Evolutionary conservation across 2,888 invertebrate species (phyloP).

Genomic region (Himalopsyche tibetana): DNA sequence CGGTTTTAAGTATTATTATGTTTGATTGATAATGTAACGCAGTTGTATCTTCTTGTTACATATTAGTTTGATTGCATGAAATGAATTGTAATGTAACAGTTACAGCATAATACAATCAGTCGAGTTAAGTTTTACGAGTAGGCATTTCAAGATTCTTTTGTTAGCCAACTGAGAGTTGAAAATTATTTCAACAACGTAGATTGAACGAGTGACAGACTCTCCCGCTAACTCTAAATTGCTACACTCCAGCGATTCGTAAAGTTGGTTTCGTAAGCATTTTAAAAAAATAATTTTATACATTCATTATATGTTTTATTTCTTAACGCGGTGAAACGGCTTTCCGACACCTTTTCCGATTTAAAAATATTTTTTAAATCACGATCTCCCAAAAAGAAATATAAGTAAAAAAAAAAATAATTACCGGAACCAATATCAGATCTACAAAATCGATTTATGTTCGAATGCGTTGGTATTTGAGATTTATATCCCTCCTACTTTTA

Average conservation of each 20-base stretch:
- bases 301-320: no score
- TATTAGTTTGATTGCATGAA: not conserved
- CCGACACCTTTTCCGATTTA: no score
- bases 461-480: no score
- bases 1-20: not conserved
- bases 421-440: no score
- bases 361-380: no score
- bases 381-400: no score
- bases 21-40: not conserved
- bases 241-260: not conserved
- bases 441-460: no score
- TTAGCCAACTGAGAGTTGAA: conserved; percentile 31
- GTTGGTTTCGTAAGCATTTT: no score
- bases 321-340: no score
- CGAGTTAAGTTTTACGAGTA: conserved; percentile 23
- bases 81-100: conserved; percentile 13
- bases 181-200: conserved; percentile 19
- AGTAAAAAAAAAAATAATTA: no score
- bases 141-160: conserved; percentile 38
- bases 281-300: no score
- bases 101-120: conserved; percentile 34
- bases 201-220: conserved; percentile 38
- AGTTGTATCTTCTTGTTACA: not conserved
- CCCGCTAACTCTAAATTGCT: not conserved
- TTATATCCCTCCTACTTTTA: no score